These are phyloP conservation scores for Altica lythri DNA, from an alignment of 2,888 invertebrate species.

Conservation along the genomic window DNA sequence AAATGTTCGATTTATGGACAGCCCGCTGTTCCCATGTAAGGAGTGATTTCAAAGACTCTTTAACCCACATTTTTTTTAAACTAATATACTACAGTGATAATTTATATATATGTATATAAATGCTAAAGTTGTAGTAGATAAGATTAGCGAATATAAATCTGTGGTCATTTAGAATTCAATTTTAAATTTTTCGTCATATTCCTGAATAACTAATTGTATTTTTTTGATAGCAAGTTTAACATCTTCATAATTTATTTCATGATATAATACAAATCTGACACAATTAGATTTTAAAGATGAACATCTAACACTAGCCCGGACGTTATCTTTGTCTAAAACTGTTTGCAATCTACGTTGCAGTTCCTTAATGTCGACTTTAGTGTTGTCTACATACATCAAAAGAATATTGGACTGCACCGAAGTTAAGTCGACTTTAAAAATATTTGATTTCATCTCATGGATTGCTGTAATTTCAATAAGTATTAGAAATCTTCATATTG, in stretches of 20 bases:
- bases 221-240: conserved; percentile 73
- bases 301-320: conserved; percentile 64
- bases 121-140: too few relatives aligned
- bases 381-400: conserved; percentile 64
- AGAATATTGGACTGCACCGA: conserved; percentile 78
- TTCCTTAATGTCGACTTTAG: conserved; percentile 60
- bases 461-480: conserved; percentile 60
- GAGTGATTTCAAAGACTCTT: too few relatives aligned
- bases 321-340: conserved; percentile 59
- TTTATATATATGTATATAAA: too few relatives aligned
- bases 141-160: too few relatives aligned
- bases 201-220: conserved; percentile 71
- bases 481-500: too few relatives aligned
- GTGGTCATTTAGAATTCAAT: too few relatives aligned
- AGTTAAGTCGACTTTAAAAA: conserved; percentile 67
- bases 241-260: conserved; percentile 71
- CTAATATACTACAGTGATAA: background rate
- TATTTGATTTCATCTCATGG: conserved; percentile 63
- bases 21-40: too few relatives aligned
- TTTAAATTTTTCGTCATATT: conserved; percentile 55
- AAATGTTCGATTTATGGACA: too few relatives aligned
- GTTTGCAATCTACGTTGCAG: conserved; percentile 62
- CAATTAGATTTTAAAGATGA: conserved; percentile 65
- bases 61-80: too few relatives aligned
- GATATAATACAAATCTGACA: conserved; percentile 72